These are phyloP conservation scores for Sinocyclocheilus anophthalmus DNA, from an alignment of 2,113 vertebrate genomes.

Conservation along the genomic window DNA sequence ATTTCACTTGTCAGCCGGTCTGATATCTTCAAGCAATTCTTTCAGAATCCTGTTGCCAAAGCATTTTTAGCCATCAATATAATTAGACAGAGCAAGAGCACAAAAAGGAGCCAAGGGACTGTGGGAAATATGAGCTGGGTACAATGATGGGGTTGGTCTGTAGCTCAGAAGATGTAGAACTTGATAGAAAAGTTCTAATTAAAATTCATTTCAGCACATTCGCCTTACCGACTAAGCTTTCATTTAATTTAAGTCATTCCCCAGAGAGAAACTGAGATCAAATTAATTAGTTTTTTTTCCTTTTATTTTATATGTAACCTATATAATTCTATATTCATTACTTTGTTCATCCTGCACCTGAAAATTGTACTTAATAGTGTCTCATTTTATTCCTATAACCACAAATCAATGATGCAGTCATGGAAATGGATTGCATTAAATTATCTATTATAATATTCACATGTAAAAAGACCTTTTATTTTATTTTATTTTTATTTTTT, in stretches of 20 bases:
- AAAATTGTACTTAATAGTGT: background rate
- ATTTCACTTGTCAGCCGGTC: constrained; percentile 47
- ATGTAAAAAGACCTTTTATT: background rate
- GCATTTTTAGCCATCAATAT: constrained; percentile 44
- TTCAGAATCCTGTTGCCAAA: constrained; percentile 18
- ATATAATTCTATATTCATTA: constrained; percentile 10
- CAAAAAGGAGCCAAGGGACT: constrained; percentile 17
- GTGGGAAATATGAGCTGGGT: constrained; percentile 27
- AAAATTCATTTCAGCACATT: constrained; percentile 45
- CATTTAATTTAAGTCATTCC: constrained; percentile 54
- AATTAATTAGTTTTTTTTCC: constrained; percentile 53
- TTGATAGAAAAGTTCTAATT: constrained; percentile 55
- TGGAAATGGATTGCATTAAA: background rate
- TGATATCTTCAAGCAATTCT: constrained; percentile 46
- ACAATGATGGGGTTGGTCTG: constrained; percentile 20
- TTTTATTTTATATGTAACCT: constrained; percentile 19
- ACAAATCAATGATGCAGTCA: background rate
- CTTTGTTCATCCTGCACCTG: background rate
- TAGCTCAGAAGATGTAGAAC: constrained; percentile 48
- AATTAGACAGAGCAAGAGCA: constrained; percentile 32
- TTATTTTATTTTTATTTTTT: too few species aligned
- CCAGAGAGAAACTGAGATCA: constrained; percentile 54
- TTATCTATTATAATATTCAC: background rate
- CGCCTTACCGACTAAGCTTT: constrained; percentile 50
- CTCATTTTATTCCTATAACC: background rate